Evolutionary conservation across 2,797 vertebrate species (phyloP), one percentile per base, ranked within the genome.

Genomic region (Anguilla anguilla): DNA sequence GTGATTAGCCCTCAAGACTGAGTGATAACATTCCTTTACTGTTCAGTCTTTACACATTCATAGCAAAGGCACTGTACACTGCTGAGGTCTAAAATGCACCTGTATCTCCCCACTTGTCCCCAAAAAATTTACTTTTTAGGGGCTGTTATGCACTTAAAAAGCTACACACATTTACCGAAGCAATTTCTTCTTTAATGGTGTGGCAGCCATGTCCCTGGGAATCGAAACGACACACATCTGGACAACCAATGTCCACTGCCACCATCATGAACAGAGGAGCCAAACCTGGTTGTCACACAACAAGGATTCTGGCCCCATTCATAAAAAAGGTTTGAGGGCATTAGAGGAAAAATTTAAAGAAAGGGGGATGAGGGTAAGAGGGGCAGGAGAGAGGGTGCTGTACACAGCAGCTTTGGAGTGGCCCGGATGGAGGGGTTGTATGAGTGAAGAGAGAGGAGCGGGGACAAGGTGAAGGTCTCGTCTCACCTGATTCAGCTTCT

Each of bases 401-500:
- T 53, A 53, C 9, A 53, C 53, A 13, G 13, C 53, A 53, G 53
- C 53, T 9, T 10, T 67, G n/a, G n/a, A n/a, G 6, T 67, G 64
- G 25, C 6, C n/a, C 9, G 64, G 64, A 67, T 25, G 64, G 64
- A n/a, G 64, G 64, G 6, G 35, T 6, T 0, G 0, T n/a, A 31
- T 64, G 10, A 0, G 67, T 46, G 59, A 1, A 31, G 74, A 49
- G 6, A 39, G 74, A 4, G 61, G 35, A 55, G 43, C 15, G 67
- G n/a, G 83, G 1, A 15, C 11, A n/a, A 51, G 64, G 6, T 53
- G 0, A 72, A 4, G 90, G 90, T 87, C 1, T 13, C 9, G 35
- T 57, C 92, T 84, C 94, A 99, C 98, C 98, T 99, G 98, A 91
- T 99, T 99, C 89, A 99, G 96, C 92, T 98, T 99, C 94, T 98